phyloP scores from a whole-genome alignment of 2,888 invertebrate species.

The Drosophila longiperda region DNA sequence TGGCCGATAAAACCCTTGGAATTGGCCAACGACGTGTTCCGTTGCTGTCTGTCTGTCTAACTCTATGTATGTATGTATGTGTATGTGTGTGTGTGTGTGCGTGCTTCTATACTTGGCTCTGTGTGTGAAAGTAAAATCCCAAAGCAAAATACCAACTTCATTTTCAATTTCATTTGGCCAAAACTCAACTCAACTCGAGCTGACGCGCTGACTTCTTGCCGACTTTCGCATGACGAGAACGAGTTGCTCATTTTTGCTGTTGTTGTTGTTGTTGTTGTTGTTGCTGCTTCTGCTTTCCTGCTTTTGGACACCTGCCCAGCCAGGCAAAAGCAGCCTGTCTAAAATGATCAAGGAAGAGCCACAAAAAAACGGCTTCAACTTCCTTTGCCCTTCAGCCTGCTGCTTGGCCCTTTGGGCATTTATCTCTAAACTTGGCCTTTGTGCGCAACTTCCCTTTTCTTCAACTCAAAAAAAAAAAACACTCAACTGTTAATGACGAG shows the following conservation, averaged over 20 bases:
- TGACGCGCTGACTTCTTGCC: conserved; percentile 41
- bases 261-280: conserved; percentile 11
- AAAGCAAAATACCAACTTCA: conserved; percentile 47
- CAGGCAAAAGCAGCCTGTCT: conserved; percentile 17
- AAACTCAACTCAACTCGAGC: conserved; percentile 30
- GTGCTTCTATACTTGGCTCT: conserved; percentile 20
- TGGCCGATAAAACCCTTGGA: conserved; percentile 57
- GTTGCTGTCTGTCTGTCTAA: conserved; percentile 16
- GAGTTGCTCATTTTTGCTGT: conserved; percentile 40
- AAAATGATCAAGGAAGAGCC: conserved; percentile 12
- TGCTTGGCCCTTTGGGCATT: background rate
- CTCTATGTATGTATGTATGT: background rate
- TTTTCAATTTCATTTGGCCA: conserved; percentile 70
- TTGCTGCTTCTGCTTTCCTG: conserved; percentile 23
- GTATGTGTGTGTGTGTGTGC: conserved; percentile 37
- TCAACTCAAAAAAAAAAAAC: conserved; percentile 1
- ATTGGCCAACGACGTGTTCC: conserved; percentile 43
- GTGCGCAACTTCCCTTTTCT: conserved; percentile 37
- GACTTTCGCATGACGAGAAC: conserved; percentile 73
- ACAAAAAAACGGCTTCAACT: background rate
- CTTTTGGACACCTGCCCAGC: conserved; percentile 56
- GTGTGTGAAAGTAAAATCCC: conserved; percentile 73
- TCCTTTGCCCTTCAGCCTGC: conserved; percentile 7
- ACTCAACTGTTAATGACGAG: conserved; percentile 52
- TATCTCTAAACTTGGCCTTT: conserved; percentile 36